Percentiles rank a stretch among this genome's conserved stretches.
Evolutionary conservation across 2,888 invertebrate species (phyloP).

Genomic region (Hydropsyche betteni): DNA sequence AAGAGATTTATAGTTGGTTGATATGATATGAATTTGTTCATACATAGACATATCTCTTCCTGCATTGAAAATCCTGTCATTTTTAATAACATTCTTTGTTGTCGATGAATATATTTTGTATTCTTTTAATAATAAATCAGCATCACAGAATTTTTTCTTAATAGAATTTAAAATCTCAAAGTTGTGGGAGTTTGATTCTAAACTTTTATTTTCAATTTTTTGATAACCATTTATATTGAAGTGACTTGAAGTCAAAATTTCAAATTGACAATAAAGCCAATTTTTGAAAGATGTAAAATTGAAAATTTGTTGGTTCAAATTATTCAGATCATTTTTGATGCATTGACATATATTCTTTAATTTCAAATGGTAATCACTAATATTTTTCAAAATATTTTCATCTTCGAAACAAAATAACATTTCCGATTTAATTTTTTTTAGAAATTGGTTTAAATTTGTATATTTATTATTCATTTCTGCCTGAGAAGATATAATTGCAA

Average conservation of each 20-base stretch:
- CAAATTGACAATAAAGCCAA: neutral
- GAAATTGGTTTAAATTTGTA: neutral
- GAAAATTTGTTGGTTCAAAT: neutral
- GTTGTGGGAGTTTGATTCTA: too few relatives aligned
- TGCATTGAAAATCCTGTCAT: neutral
- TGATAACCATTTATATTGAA: too few relatives aligned
- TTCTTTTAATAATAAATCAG: neutral
- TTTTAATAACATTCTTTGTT: neutral
- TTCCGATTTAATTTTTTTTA: neutral
- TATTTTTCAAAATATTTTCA: neutral
- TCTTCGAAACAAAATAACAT: neutral
- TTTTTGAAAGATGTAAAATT: neutral
- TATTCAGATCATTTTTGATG: neutral
- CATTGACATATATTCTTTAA: neutral
- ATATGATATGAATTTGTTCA: too few relatives aligned
- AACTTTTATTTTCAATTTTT: too few relatives aligned
- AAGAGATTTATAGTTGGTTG: neutral
- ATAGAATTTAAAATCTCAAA: slow-evolving; percentile 1
- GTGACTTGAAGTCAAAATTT: neutral
- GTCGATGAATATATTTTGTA: neutral
- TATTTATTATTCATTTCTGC: neutral
- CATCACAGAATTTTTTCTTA: neutral
- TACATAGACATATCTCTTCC: too few relatives aligned
- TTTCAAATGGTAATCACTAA: neutral
- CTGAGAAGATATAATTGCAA: neutral